Conservation (phyloP, 2,888 invertebrate species). For the Nymphalis urticae region DNA sequence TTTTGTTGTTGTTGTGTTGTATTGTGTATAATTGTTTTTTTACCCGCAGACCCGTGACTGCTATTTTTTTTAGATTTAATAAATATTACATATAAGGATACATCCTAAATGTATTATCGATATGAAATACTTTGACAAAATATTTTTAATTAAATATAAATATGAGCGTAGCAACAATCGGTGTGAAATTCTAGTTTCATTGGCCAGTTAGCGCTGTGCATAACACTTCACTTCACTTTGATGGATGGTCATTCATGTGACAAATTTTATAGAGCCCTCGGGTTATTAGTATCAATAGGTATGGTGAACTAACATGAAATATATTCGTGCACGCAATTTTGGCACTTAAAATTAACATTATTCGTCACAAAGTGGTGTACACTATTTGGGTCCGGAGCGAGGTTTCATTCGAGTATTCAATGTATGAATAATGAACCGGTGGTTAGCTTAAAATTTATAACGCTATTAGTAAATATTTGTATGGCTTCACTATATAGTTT, state of each 20-base stretch:
- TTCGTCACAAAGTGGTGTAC: slow-evolving; percentile 22
- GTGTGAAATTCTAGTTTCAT: slow-evolving; percentile 31
- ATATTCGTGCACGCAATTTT: slow-evolving; percentile 28
- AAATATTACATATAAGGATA: too few relatives aligned
- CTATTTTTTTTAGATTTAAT: too few relatives aligned
- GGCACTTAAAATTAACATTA: slow-evolving; percentile 17
- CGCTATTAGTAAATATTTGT: slow-evolving; percentile 42
- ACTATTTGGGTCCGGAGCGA: slow-evolving; percentile 5
- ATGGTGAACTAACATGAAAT: slow-evolving; percentile 29
- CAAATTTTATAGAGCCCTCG: slow-evolving; percentile 53
- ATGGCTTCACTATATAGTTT: slow-evolving; percentile 23
- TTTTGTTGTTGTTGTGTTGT: too few relatives aligned
- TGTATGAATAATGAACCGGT: slow-evolving; percentile 39
- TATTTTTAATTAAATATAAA: not conserved
- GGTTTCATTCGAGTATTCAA: slow-evolving; percentile 17
- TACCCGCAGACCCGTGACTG: too few relatives aligned
- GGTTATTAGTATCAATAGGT: slow-evolving; percentile 47
- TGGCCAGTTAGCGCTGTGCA: slow-evolving; percentile 41
- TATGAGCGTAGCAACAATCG: slow-evolving; percentile 23
- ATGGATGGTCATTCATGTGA: slow-evolving; percentile 52
- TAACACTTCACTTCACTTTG: slow-evolving; percentile 51
- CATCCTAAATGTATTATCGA: not conserved
- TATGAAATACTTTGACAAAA: not conserved
- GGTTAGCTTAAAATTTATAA: slow-evolving; percentile 42
- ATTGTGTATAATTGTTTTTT: too few relatives aligned